Percentiles rank a stretch among this genome's conserved stretches.
Conservation (phyloP, 2,797 vertebrate species). For the Macropodus opercularis region DNA sequence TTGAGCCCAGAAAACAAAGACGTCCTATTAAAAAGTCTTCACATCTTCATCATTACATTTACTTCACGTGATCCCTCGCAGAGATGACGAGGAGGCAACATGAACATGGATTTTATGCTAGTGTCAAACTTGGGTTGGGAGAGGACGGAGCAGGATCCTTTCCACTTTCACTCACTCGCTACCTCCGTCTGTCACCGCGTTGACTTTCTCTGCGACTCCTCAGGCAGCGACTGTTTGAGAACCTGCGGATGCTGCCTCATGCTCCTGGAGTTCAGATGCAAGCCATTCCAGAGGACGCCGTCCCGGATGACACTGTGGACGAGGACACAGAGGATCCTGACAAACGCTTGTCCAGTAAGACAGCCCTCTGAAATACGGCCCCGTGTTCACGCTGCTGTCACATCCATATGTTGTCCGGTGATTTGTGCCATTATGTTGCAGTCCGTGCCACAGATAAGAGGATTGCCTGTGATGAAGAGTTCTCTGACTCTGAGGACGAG, state of each 20-base stretch:
- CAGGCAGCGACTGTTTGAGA: slow-evolving; percentile 93
- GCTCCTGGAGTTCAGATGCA: slow-evolving; percentile 95
- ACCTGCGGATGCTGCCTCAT: slow-evolving; percentile 92
- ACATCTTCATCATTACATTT: too few relatives aligned
- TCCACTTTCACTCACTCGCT: too few relatives aligned
- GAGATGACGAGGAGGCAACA: too few relatives aligned
- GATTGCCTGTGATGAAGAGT: slow-evolving; percentile 93
- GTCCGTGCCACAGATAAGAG: slow-evolving; percentile 92
- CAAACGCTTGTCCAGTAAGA: slow-evolving; percentile 91
- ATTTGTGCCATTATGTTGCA: slow-evolving; percentile 52
- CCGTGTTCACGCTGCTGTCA: not conserved
- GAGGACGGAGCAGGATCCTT: too few relatives aligned
- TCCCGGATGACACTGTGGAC: slow-evolving; percentile 89
- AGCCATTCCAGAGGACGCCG: slow-evolving; percentile 89
- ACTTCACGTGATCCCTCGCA: too few relatives aligned
- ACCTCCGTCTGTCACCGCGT: too few relatives aligned
- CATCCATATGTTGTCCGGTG: too few relatives aligned
- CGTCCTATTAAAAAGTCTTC: too few relatives aligned
- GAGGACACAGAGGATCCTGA: slow-evolving; percentile 92
- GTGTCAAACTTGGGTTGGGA: too few relatives aligned
- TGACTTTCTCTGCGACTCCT: slow-evolving; percentile 1
- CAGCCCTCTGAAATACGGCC: not conserved
- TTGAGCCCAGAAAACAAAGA: too few relatives aligned
- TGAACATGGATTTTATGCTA: too few relatives aligned
- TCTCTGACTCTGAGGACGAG: slow-evolving; percentile 94